Evolutionary conservation across 2,888 invertebrate genomes (phyloP).

Genomic region (Morpho achilles): DNA sequence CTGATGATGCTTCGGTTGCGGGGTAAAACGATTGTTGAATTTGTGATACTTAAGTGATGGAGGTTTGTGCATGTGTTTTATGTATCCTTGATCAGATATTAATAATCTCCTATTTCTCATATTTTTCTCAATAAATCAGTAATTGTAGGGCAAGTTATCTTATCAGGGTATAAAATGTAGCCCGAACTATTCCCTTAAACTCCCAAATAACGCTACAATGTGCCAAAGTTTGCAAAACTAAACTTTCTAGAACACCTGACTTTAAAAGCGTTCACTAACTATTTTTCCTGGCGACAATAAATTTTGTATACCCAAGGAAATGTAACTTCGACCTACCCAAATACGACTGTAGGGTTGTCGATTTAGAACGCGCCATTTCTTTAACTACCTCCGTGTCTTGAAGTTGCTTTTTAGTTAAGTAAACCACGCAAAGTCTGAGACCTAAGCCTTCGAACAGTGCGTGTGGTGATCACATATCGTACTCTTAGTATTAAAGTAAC

Average conservation of each 20-base stretch:
- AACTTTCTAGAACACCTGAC: conserved; percentile 19
- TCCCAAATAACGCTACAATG: conserved; percentile 7
- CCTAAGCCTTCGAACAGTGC: too few relatives aligned
- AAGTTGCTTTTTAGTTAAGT: neutral
- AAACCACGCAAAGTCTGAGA: neutral
- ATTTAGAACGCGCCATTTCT: neutral
- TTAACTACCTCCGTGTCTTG: too few relatives aligned
- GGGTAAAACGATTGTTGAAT: too few relatives aligned
- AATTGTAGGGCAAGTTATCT: too few relatives aligned
- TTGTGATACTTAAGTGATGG: too few relatives aligned
- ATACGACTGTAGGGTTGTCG: conserved; percentile 4
- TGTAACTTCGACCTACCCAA: conserved; percentile 3
- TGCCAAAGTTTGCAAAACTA: conserved; percentile 7
- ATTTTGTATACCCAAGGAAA: conserved; percentile 6
- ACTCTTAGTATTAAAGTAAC: too few relatives aligned
- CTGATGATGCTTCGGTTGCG: too few relatives aligned
- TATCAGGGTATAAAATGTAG: neutral
- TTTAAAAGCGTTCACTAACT: conserved; percentile 16
- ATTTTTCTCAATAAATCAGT: too few relatives aligned
- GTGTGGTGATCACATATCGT: too few relatives aligned
- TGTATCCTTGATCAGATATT: too few relatives aligned
- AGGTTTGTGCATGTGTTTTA: too few relatives aligned
- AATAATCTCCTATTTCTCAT: too few relatives aligned
- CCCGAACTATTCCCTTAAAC: neutral
- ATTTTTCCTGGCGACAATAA: conserved; percentile 17